Conservation (phyloP, 2,113 vertebrate species). For the Phalacrocorax carbo region DNA sequence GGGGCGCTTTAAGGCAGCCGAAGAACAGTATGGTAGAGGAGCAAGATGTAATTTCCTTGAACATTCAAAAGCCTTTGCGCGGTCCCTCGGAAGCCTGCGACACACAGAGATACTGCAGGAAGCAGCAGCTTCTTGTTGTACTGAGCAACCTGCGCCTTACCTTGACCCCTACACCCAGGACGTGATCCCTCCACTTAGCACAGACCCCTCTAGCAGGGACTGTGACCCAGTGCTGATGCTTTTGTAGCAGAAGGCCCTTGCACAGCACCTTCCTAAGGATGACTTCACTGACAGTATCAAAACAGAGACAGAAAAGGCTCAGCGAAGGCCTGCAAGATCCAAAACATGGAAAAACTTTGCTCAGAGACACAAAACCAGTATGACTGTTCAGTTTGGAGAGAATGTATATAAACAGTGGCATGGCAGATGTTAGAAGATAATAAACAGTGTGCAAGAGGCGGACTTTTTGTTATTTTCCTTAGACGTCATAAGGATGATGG, state of each 20-base stretch:
- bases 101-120: background rate
- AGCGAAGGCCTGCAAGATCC: background rate
- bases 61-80: background rate
- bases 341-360: background rate
- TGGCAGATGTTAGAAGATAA: background rate
- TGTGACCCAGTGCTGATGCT: no score
- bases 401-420: background rate
- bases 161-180: background rate
- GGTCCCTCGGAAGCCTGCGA: background rate
- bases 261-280: background rate
- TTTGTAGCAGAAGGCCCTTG: background rate
- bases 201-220: background rate
- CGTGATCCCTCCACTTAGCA: background rate
- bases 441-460: rapidly evolving
- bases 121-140: background rate
- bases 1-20: background rate
- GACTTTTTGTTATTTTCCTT: background rate
- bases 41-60: rapidly evolving
- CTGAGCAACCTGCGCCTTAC: no score
- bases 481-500: background rate
- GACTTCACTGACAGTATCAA: background rate
- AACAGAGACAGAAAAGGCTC: background rate
- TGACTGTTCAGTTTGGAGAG: background rate
- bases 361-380: background rate
- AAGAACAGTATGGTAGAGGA: background rate